These are phyloP conservation scores for Nycticebus coucang DNA, from an alignment of 2,113 vertebrate genomes.

Conservation along the genomic window DNA sequence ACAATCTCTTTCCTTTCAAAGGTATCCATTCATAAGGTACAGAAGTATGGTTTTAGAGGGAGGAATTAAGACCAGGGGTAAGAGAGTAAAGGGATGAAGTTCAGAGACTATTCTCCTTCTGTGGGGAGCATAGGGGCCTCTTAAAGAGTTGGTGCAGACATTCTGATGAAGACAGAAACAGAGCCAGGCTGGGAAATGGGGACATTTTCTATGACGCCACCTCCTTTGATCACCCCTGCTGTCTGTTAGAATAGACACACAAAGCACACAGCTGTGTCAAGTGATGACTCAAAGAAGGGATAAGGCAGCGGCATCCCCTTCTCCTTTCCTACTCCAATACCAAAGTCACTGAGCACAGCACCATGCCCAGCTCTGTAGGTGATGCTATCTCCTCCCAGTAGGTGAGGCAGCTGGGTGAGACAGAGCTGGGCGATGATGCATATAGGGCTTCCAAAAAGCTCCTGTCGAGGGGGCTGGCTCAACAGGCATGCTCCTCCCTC, in stretches of 20 bases:
- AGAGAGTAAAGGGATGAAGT: accelerated
- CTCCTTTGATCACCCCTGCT: accelerated
- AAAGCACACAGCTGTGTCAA: too few species aligned
- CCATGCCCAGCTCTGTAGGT: not conserved
- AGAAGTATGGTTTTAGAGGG: too few species aligned
- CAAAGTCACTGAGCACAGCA: not conserved
- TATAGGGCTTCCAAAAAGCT: not conserved
- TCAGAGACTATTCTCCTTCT: not conserved
- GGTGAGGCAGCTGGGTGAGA: too few species aligned
- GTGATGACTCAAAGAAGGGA: not conserved
- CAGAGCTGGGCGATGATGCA: not conserved
- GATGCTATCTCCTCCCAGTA: too few species aligned
- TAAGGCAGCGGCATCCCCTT: not conserved
- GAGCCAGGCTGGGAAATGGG: not conserved
- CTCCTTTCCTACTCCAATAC: not conserved
- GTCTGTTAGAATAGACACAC: too few species aligned
- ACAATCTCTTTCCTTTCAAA: not conserved
- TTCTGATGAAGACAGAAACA: not conserved
- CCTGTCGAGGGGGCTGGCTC: accelerated
- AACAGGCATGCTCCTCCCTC: not conserved
- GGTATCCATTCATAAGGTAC: not conserved
- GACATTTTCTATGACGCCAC: not conserved
- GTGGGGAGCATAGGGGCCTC: accelerated
- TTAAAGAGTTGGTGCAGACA: accelerated
- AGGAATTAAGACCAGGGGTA: not conserved